Base-by-base conservation (phyloP, 1,140 invertebrate genomes). In the Lethrus apterus region DNA sequence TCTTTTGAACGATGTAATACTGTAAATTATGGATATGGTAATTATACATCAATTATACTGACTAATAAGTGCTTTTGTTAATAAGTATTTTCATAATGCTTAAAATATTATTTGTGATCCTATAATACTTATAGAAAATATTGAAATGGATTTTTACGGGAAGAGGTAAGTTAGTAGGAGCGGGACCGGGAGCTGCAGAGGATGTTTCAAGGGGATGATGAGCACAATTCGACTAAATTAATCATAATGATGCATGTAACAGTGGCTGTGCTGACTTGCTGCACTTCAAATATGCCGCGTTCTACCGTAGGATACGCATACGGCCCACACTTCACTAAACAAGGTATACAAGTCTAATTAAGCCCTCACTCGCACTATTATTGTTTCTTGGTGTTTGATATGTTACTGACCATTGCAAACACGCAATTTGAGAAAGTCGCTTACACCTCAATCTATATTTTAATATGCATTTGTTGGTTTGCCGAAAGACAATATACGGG, bases 221-320 rank as follows among this genome's bases (percentile, higher is more conserved):
- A 18, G 36, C 34, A 49, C 43, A 53, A 53, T 50, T 29, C 32
- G 23, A 18, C 34, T 53, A 53, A 53, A 53, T 53, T 53, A 53
- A 53, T 53, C 51, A 53, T 46, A 44, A 50, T 53, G 51, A 50
- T 53, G 51, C 51, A 53, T 50, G 51, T 50, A 50, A 53, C 51
- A 53, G 51, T 53, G 51, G 51, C 51, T 50, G 24, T 30, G 47
- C 17, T 50, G 51, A 53, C 48, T 49, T 42, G 46, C 48, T 43
- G 30, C 48, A 50, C 47, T 48, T 52, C 50, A 52, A 52, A 52
- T 30, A 34, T 23, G 29, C 46, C 50, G 50, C n/a, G 24, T 11
- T 30, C 17, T 13, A 20, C 11, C 21, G 19, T 19, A 19, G 29
- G 43, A 40, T 46, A 38, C 20, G 29, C 14, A 5, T 36, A 14